Base-by-base conservation (phyloP, 2,113 vertebrate genomes). In the Malurus melanocephalus region DNA sequence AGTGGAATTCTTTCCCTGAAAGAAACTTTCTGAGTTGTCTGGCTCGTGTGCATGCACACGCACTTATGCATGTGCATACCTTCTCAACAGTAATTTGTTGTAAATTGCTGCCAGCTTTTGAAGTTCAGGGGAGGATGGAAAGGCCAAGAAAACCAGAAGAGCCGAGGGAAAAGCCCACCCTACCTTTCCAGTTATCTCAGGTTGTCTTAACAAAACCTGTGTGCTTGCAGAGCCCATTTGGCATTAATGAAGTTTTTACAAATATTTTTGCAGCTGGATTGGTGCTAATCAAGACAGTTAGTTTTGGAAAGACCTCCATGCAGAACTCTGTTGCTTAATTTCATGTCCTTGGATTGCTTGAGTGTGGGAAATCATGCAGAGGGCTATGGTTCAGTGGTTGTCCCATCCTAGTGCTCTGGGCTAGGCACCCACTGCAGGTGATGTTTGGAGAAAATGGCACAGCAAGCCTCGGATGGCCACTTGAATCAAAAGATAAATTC, bases 191-290 rank as follows among this genome's bases (percentile, higher is more conserved):
- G 60, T 59, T 59, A 23, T 71, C 52, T 85, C 48, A 2, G 21
- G 24, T 56, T 90, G 48, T 94, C 69, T 82, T 85, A 65, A 76
- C 28, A 88, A 90, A 95, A 72, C n/a, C 35, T 46, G 14, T 5
- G 1, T 57, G 57, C 52, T 85, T 75, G 38, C 53, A 78, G 65
- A 61, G 68, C 49, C 60, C 49, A n/a, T 83, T 91, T 92, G 89
- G 65, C 80, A 84, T 89, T 65, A 60, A 89, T 83, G 89, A 87
- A 81, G 73, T 61, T 53, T 33, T 67, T 42, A 65, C 57, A 92
- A 89, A 94, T 94, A 88, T 94, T 92, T 95, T 93, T 89, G 61
- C 93, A 95, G 85, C 80, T 91, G 94, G 45, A 11, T 60, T 72
- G 67, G 17, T 51, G 32, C 66, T 90, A 87, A 78, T 72, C 62